Evolutionary conservation across 1,140 invertebrate genomes (phyloP).

Genomic region (Drosophila rhopaloa): DNA sequence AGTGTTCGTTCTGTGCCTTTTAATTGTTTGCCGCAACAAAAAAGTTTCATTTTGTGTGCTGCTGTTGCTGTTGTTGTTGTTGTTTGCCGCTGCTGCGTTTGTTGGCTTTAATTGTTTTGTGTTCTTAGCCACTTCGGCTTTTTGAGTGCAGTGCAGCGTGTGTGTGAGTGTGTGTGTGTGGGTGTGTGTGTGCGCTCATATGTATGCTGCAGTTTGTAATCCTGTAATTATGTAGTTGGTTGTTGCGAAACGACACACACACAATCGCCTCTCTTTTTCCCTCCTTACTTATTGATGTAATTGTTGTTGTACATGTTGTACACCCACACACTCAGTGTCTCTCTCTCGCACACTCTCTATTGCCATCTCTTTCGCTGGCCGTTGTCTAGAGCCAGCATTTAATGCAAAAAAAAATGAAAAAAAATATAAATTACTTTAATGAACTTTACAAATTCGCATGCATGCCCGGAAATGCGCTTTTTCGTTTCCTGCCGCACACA

Average conservation of each 20-base stretch:
- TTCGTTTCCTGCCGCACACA: constrained; percentile 65
- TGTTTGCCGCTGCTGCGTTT: constrained; percentile 64
- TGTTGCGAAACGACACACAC: constrained; percentile 53
- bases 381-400: constrained; percentile 69
- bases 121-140: constrained; percentile 81
- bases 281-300: constrained; percentile 75
- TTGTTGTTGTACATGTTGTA: constrained; percentile 56
- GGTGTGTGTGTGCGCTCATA: constrained; percentile 12
- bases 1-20: constrained; percentile 67
- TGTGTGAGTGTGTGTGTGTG: constrained; percentile 21
- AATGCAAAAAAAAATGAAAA: constrained; percentile 65
- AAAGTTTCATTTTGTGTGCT: constrained; percentile 77
- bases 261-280: background rate
- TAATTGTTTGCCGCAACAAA: constrained; percentile 79
- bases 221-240: constrained; percentile 79
- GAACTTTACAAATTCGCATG: constrained; percentile 82
- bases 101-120: constrained; percentile 82
- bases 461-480: constrained; percentile 78
- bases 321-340: background rate
- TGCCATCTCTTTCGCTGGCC: constrained; percentile 19
- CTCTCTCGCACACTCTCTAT: constrained; percentile 2
- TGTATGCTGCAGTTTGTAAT: constrained; percentile 71
- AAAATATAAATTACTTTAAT: constrained; percentile 83
- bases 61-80: constrained; percentile 41
- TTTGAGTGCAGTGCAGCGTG: constrained; percentile 72